Evolutionary conservation across 2,888 invertebrate genomes (phyloP).

Genomic region (Heliothis peltigera): DNA sequence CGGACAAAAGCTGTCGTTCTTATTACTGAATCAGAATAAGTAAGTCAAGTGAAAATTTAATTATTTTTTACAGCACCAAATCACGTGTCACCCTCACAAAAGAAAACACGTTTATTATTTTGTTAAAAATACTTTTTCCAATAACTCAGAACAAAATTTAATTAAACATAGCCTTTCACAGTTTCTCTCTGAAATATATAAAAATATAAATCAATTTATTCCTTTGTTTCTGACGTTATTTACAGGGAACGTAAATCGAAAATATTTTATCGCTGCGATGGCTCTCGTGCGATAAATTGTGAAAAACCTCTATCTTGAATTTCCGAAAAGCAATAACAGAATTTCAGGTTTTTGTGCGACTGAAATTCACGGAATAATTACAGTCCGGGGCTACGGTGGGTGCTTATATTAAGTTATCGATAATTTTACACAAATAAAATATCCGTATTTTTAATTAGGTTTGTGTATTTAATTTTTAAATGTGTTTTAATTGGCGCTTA

Average conservation of each 20-base stretch:
- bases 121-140: neutral
- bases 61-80: neutral
- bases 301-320: neutral
- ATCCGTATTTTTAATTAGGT: neutral
- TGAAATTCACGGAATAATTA: constrained; percentile 9
- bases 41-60: neutral
- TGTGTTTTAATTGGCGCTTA: too few relatives aligned
- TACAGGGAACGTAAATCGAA: constrained; percentile 7
- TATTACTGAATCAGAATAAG: constrained; percentile 1
- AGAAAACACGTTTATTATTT: neutral
- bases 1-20: neutral
- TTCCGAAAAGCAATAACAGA: neutral
- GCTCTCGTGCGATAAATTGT: constrained; percentile 15
- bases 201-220: constrained; percentile 18
- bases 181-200: constrained; percentile 2
- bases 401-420: too few relatives aligned
- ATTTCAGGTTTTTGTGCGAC: neutral
- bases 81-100: neutral
- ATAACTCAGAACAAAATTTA: constrained; percentile 1
- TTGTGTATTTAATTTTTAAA: too few relatives aligned
- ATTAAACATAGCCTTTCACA: neutral
- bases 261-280: constrained; percentile 25
- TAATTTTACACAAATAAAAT: neutral
- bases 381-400: neutral
- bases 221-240: constrained; percentile 2